Conservation (phyloP, 2,888 invertebrate genomes). For the Ernsta delagoae region DNA sequence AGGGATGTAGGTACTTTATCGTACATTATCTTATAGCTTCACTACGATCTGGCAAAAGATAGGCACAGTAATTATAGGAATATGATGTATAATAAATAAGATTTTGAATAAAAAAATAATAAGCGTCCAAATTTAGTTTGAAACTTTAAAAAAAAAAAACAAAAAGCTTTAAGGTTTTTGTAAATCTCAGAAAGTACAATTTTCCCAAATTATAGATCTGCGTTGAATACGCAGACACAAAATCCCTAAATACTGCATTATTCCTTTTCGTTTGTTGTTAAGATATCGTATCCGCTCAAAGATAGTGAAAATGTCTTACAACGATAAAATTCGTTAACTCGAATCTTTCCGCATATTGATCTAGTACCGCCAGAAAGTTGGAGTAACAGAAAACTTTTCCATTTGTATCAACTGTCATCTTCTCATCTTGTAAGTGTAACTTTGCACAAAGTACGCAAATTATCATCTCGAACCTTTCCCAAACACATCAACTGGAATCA, state of each 20-base stretch:
- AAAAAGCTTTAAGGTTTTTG: too few relatives aligned
- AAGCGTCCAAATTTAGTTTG: too few relatives aligned
- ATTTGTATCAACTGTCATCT: slow-evolving; percentile 26
- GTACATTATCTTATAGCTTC: not conserved
- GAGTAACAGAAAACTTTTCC: slow-evolving; percentile 21
- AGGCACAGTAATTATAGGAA: not conserved
- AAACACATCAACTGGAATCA: slow-evolving; percentile 16
- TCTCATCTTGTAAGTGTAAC: slow-evolving; percentile 4
- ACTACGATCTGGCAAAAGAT: not conserved
- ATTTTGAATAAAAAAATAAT: too few relatives aligned
- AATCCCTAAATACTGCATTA: too few relatives aligned
- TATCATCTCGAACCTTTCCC: slow-evolving; percentile 12
- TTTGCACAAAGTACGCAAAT: slow-evolving; percentile 19
- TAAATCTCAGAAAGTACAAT: too few relatives aligned
- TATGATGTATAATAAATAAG: too few relatives aligned
- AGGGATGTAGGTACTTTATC: not conserved
- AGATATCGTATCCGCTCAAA: too few relatives aligned
- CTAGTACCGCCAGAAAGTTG: slow-evolving; percentile 11
- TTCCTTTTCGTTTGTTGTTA: too few relatives aligned
- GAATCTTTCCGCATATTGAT: slow-evolving; percentile 9
- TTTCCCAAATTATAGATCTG: too few relatives aligned
- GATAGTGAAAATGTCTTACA: too few relatives aligned
- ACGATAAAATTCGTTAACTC: not conserved
- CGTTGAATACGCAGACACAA: too few relatives aligned
- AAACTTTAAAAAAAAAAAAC: too few relatives aligned